Percentiles rank a stretch among this genome's conserved stretches.
Evolutionary conservation across 2,797 vertebrate genomes (phyloP).

Genomic region (Gymnothorax reevesii): DNA sequence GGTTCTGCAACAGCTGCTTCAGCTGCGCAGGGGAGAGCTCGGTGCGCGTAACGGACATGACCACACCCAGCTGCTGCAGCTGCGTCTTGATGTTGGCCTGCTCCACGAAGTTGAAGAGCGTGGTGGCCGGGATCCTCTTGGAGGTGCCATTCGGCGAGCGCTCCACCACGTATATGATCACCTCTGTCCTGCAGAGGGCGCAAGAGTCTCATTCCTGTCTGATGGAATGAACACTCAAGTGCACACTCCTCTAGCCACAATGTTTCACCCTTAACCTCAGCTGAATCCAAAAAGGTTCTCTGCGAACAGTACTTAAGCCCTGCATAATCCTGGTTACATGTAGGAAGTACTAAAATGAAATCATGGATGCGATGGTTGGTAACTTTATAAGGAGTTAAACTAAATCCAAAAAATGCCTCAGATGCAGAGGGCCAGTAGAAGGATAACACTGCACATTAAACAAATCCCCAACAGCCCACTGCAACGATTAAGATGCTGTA

Average conservation of each 20-base stretch:
- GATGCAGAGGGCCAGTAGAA: too few relatives aligned
- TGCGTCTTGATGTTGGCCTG: conserved; percentile 85
- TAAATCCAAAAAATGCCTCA: not conserved
- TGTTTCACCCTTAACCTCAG: not conserved
- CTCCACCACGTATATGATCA: conserved; percentile 91
- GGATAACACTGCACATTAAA: too few relatives aligned
- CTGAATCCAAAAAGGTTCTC: not conserved
- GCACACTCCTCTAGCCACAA: not conserved
- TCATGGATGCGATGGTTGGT: not conserved
- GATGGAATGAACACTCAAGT: not conserved
- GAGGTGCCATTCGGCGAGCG: conserved; percentile 93
- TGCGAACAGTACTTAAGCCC: not conserved
- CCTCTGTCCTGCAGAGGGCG: conserved; percentile 81
- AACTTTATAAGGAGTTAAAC: not conserved
- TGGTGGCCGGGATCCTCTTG: conserved; percentile 86
- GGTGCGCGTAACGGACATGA: conserved; percentile 83
- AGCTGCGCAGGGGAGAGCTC: conserved; percentile 89
- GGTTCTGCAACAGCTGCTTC: conserved; percentile 91
- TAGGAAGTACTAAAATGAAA: not conserved
- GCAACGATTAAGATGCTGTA: too few relatives aligned
- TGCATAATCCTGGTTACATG: not conserved
- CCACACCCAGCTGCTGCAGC: conserved; percentile 87
- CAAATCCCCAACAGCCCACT: too few relatives aligned
- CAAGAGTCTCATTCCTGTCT: not conserved
- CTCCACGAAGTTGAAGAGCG: conserved; percentile 82